Percentiles rank a stretch among this genome's conserved stretches.
Conservation (phyloP, 1,140 invertebrate species). For the Chironomus tepperi region DNA sequence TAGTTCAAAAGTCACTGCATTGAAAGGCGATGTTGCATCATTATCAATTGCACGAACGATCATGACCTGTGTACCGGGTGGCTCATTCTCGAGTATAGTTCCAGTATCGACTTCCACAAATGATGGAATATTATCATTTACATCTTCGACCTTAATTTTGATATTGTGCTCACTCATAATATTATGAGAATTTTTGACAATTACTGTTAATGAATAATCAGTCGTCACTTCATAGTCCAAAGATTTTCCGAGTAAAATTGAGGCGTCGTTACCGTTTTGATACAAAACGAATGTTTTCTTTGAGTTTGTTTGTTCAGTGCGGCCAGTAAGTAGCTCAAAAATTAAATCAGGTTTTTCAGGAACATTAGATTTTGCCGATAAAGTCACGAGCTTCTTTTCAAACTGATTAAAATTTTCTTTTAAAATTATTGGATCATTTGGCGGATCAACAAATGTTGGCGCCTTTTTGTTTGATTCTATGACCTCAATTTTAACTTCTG, state of each 20-base stretch:
- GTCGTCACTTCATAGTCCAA: constrained; percentile 77
- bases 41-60: constrained; percentile 77
- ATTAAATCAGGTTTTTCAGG: constrained; percentile 58
- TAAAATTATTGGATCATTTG: constrained; percentile 51
- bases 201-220: constrained; percentile 71
- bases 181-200: constrained; percentile 72
- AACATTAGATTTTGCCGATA: constrained; percentile 66
- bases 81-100: constrained; percentile 75
- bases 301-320: constrained; percentile 76
- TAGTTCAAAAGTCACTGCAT: constrained; percentile 68
- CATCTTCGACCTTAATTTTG: constrained; percentile 67
- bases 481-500: constrained; percentile 70
- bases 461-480: constrained; percentile 82
- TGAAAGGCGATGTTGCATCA: constrained; percentile 73
- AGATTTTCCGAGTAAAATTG: constrained; percentile 59
- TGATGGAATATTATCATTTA: constrained; percentile 80
- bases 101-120: constrained; percentile 69
- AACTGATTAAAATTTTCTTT: constrained; percentile 65
- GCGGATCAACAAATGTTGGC: constrained; percentile 57
- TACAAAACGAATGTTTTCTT: constrained; percentile 62
- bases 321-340: constrained; percentile 69
- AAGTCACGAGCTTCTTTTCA: constrained; percentile 52
- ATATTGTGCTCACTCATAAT: constrained; percentile 67
- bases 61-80: constrained; percentile 69
- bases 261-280: constrained; percentile 57